A percentile compares a stretch with the other conserved stretches of the same genome.
Conservation (phyloP, 1,140 invertebrate genomes). For the Aphaenogaster floridana region DNA sequence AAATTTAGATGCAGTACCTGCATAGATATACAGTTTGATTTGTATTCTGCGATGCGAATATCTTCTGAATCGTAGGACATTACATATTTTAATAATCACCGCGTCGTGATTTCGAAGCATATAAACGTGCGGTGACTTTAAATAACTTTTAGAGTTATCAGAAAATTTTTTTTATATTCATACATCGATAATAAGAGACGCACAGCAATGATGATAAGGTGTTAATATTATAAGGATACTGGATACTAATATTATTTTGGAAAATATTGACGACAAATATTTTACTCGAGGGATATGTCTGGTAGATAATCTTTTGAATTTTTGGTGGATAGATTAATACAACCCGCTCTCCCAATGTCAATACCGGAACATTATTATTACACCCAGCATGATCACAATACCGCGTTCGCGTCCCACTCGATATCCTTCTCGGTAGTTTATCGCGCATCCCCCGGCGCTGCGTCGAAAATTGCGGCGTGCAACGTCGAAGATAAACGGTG, state of each 20-base stretch:
- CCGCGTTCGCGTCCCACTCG: conserved; percentile 24
- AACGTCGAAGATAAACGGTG: conserved; percentile 48
- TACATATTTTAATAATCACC: conserved; percentile 46
- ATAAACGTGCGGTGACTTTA: conserved; percentile 22
- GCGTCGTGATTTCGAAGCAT: neutral
- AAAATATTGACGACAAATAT: neutral
- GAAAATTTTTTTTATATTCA: neutral
- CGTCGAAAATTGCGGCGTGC: conserved; percentile 58
- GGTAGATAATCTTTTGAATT: neutral
- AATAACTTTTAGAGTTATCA: neutral
- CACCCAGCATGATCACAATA: conserved; percentile 22
- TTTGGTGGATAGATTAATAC: neutral
- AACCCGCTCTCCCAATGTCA: neutral
- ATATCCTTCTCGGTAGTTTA: conserved; percentile 56
- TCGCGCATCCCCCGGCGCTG: conserved; percentile 52
- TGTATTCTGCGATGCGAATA: conserved; percentile 28
- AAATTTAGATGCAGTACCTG: conserved; percentile 1
- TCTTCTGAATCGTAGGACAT: conserved; percentile 23
- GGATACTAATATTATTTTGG: neutral
- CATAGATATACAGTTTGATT: conserved; percentile 22
- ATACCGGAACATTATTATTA: conserved; percentile 54
- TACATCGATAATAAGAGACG: neutral
- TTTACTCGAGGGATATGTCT: neutral
- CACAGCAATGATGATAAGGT: neutral
- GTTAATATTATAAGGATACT: neutral